Percentiles rank a stretch among this genome's conserved stretches.
Conservation (phyloP, 2,797 vertebrate species). For the Cynodonichthys magdalenae region DNA sequence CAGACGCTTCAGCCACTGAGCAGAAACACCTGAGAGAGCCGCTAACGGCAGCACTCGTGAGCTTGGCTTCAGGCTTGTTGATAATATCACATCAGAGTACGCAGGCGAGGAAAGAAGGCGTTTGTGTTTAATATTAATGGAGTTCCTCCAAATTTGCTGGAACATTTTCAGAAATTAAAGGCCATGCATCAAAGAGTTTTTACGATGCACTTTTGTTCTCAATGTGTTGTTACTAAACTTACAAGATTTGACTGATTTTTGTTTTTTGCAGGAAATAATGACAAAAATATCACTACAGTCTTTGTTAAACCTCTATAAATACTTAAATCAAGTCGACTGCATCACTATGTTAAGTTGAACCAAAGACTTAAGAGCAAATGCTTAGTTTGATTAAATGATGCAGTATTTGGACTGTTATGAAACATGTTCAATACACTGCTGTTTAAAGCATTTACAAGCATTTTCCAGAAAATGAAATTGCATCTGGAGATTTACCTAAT, state of each 20-base stretch:
- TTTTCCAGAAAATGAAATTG: not conserved
- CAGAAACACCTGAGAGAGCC: conserved; percentile 16
- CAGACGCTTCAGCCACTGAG: conserved; percentile 19
- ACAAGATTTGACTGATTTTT: not conserved
- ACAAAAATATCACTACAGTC: not conserved
- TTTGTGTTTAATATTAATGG: not conserved
- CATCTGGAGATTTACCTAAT: too few relatives aligned
- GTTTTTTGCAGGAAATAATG: too few relatives aligned
- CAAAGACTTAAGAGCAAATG: not conserved
- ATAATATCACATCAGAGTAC: conserved; percentile 2
- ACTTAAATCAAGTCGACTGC: not conserved
- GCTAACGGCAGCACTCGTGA: conserved; percentile 15
- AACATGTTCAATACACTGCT: not conserved
- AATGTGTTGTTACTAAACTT: too few relatives aligned
- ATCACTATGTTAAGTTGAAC: not conserved
- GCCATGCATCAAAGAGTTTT: not conserved
- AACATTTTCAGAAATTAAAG: not conserved
- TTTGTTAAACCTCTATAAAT: not conserved
- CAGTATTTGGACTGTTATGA: not conserved
- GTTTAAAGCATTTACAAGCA: not conserved
- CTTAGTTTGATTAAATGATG: too few relatives aligned
- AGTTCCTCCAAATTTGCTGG: not conserved
- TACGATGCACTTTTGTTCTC: not conserved
- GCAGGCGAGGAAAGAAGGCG: not conserved
- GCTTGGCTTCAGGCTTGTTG: conserved; percentile 18